These are phyloP conservation scores for Phylloscopus collybita DNA, from an alignment of 2,797 vertebrate species.

Conservation along the genomic window DNA sequence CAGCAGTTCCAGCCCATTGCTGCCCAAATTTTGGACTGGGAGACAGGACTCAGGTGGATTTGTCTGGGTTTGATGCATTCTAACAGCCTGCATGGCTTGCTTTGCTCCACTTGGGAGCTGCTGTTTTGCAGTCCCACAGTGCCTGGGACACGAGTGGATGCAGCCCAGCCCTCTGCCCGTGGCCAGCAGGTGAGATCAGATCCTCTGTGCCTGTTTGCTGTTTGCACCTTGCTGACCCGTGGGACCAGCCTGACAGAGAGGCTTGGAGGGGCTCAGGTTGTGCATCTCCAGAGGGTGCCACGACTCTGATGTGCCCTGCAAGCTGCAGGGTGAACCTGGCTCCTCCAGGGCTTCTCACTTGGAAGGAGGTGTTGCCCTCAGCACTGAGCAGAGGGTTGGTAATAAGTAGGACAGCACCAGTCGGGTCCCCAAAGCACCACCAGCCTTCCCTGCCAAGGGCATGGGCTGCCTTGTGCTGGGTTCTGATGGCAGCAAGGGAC, in stretches of 20 bases:
- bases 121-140: neutral
- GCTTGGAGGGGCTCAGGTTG: neutral
- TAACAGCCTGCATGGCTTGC: neutral
- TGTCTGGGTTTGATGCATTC: neutral
- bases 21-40: neutral
- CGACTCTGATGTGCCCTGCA: neutral
- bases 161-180: neutral
- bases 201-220: neutral
- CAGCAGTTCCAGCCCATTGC: neutral
- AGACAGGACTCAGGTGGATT: neutral
- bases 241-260: neutral
- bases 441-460: rapidly evolving
- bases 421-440: neutral
- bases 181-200: rapidly evolving
- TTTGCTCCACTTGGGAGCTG: neutral
- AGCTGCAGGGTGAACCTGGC: neutral
- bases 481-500: rapidly evolving
- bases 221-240: neutral
- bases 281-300: neutral
- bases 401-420: neutral
- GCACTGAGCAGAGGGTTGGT: neutral
- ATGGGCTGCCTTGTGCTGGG: neutral
- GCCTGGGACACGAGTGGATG: neutral
- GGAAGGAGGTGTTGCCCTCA: neutral
- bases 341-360: neutral